Conservation (phyloP, 2,888 invertebrate species). For the Stomorhina lunata region DNA sequence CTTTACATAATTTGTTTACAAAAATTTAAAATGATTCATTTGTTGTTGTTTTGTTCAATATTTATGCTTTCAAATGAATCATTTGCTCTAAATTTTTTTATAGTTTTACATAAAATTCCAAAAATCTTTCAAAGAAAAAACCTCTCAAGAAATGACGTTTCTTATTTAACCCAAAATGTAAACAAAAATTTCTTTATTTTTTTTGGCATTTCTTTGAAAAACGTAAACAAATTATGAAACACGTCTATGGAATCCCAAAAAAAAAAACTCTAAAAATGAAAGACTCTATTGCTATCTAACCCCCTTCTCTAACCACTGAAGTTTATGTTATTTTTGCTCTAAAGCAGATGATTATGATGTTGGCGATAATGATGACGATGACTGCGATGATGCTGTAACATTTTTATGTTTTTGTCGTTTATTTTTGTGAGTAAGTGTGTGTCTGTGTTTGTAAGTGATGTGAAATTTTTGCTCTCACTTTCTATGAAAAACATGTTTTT, state of each 20-base stretch:
- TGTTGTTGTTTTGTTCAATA: not conserved
- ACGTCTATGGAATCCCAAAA: conserved; percentile 31
- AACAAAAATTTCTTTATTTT: not conserved
- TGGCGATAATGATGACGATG: not conserved
- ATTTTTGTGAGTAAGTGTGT: conserved; percentile 1
- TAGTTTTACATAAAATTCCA: conserved; percentile 12
- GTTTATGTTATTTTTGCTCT: not conserved
- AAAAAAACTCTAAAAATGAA: not conserved
- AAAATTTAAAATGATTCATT: not conserved
- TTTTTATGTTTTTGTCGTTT: not conserved
- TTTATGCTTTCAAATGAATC: conserved; percentile 24
- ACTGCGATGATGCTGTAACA: conserved; percentile 53
- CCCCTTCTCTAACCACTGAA: conserved; percentile 26
- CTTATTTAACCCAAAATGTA: not conserved
- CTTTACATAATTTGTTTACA: too few species aligned
- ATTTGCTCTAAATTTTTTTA: conserved; percentile 5
- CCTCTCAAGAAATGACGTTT: not conserved
- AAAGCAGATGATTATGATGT: conserved; percentile 34
- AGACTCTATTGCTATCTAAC: too few species aligned
- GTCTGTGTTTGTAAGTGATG: conserved; percentile 27
- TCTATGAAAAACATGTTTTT: conserved; percentile 74
- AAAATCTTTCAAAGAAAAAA: not conserved
- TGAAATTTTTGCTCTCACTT: conserved; percentile 77
- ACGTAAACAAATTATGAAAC: conserved; percentile 49
- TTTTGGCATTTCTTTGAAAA: not conserved